phyloP scores from a whole-genome alignment of 2,888 invertebrate species.

The Micoletzkya japonica region DNA sequence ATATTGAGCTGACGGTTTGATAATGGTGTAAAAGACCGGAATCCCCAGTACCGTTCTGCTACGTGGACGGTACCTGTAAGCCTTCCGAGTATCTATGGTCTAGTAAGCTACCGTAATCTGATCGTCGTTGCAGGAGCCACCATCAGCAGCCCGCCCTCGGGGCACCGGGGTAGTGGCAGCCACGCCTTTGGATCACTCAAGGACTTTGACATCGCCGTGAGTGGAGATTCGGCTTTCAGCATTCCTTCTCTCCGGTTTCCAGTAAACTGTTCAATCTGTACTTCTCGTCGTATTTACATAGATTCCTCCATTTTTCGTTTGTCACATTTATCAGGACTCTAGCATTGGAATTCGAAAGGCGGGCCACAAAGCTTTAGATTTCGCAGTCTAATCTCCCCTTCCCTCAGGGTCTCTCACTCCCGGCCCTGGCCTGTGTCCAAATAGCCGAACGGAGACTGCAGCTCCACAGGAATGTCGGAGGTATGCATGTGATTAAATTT shows the following conservation, averaged over 20 bases:
- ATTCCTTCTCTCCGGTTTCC: background rate
- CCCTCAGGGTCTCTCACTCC: conserved; percentile 45
- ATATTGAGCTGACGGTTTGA: too few species aligned
- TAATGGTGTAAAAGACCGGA: too few species aligned
- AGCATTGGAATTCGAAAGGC: background rate
- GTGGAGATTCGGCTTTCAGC: background rate
- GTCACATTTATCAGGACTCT: background rate
- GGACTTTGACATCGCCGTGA: conserved; percentile 25
- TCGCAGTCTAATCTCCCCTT: too few species aligned
- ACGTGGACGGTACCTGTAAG: too few species aligned
- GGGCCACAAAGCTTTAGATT: background rate
- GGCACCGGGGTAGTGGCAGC: conserved; percentile 22
- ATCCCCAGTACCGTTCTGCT: too few species aligned
- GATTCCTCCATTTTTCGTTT: background rate
- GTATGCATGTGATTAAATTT: conserved; percentile 30
- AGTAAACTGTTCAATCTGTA: too few species aligned
- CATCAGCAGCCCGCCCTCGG: too few species aligned
- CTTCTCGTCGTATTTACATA: background rate
- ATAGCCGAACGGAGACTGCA: conserved; percentile 40
- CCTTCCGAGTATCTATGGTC: too few species aligned
- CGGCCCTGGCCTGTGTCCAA: conserved; percentile 48
- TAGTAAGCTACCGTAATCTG: too few species aligned
- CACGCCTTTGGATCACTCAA: conserved; percentile 26
- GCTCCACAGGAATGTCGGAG: conserved; percentile 39
- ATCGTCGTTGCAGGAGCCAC: too few species aligned